These are phyloP conservation scores for Catonia carolina DNA, from an alignment of 2,888 invertebrate species.

Conservation along the genomic window DNA sequence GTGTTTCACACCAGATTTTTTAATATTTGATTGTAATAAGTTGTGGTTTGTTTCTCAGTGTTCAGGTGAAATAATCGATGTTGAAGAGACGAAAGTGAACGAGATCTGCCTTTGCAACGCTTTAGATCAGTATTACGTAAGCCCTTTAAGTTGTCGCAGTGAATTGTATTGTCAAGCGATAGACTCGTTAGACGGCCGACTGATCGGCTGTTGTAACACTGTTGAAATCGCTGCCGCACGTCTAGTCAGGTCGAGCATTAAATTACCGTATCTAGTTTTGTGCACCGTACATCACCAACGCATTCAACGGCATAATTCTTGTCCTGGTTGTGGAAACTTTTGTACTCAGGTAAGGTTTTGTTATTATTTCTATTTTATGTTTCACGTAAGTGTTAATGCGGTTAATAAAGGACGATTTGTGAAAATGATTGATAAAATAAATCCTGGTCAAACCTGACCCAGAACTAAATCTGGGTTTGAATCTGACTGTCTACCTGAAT, in stretches of 20 bases:
- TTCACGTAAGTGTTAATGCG: neutral
- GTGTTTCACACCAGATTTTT: no score
- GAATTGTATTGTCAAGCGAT: conserved; percentile 58
- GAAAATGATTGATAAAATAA: no score
- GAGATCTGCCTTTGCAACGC: conserved; percentile 51
- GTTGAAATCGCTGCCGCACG: conserved; percentile 53
- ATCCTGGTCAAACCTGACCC: no score
- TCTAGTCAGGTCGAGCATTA: conserved; percentile 60
- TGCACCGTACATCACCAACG: conserved; percentile 73
- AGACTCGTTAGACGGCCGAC: conserved; percentile 63
- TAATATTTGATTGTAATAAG: no score
- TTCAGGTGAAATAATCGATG: no score
- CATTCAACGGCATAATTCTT: conserved; percentile 75
- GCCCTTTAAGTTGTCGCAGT: conserved; percentile 40
- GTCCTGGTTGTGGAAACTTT: conserved; percentile 82
- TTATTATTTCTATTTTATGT: neutral
- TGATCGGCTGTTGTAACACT: conserved; percentile 75
- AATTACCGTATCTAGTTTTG: conserved; percentile 58
- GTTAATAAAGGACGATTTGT: neutral
- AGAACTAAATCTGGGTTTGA: neutral
- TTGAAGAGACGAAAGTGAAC: no score
- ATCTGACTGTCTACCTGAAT: no score
- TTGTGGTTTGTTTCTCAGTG: no score
- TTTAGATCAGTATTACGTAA: conserved; percentile 48
- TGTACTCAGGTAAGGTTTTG: conserved; percentile 65